phyloP scores from a whole-genome alignment of 2,113 vertebrate species.

The Melanocharis versteri region DNA sequence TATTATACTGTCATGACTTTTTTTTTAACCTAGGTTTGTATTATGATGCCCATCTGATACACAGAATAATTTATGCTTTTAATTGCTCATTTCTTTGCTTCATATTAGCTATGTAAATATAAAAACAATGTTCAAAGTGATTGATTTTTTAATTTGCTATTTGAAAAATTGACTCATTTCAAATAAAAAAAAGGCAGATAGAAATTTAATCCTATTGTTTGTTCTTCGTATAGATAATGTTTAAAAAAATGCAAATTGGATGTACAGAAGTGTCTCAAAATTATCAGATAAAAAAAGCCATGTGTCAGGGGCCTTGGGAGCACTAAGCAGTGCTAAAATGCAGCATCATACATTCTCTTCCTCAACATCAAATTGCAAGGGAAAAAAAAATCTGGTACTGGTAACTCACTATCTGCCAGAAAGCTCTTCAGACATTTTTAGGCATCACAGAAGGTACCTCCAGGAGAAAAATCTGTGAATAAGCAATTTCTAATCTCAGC shows the following conservation, averaged over 20 bases:
- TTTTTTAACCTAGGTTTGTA: not conserved
- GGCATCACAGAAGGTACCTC: not conserved
- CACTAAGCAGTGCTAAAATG: not conserved
- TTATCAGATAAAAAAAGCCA: not conserved
- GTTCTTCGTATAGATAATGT: not conserved
- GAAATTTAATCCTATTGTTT: not conserved
- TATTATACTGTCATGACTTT: not conserved
- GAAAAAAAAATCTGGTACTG: not conserved
- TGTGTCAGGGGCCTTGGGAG: not conserved
- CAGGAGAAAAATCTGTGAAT: not conserved
- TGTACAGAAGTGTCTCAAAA: not conserved
- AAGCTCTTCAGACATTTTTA: not conserved
- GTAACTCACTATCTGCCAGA: not conserved
- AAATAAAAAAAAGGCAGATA: not conserved
- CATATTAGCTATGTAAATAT: not conserved
- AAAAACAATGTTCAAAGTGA: not conserved
- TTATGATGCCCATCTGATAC: not conserved
- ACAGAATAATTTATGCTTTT: not conserved
- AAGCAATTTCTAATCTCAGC: not conserved
- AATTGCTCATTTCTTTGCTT: not conserved
- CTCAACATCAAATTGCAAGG: not conserved
- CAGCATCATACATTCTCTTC: rapidly evolving
- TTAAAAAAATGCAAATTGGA: not conserved
- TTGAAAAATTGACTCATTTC: not conserved
- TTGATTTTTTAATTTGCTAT: not conserved